These are phyloP conservation scores for Hippasteria phrygiana DNA, from an alignment of 53 echinoderm and acorn worm species.

Conservation along the genomic window DNA sequence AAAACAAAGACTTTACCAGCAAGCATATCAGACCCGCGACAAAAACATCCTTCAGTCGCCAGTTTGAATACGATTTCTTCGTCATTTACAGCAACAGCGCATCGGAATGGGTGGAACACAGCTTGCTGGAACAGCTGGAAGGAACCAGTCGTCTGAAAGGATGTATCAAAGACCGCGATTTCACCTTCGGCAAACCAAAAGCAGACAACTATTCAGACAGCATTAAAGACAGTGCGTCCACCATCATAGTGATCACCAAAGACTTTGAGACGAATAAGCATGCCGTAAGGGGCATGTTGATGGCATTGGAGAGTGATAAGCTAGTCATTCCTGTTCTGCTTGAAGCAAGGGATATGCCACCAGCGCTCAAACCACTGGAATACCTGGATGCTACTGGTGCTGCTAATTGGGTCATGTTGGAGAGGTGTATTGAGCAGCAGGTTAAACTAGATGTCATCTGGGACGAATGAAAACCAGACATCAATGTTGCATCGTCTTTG, in stretches of 20 bases:
- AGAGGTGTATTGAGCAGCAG: background rate
- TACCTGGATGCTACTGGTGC: background rate
- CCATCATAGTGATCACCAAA: background rate
- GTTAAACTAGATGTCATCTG: background rate
- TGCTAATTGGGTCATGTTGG: background rate
- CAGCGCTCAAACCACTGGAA: background rate
- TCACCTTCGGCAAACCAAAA: background rate
- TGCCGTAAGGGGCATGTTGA: background rate
- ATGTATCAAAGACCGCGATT: slow-evolving; percentile 52
- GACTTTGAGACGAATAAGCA: background rate
- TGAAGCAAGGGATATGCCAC: background rate
- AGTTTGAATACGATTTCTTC: slow-evolving; percentile 37
- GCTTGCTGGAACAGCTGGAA: slow-evolving; percentile 38
- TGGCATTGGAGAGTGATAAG: background rate
- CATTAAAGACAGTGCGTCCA: slow-evolving; percentile 5
- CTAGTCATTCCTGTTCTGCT: background rate
- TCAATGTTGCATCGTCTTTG: background rate
- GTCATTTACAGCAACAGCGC: slow-evolving; percentile 22
- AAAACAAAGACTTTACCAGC: background rate
- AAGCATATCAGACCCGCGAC: background rate
- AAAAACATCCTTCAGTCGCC: background rate
- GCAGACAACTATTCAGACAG: background rate
- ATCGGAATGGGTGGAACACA: slow-evolving; percentile 29
- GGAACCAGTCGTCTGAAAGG: slow-evolving; percentile 26
- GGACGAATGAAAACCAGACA: background rate